Evolutionary conservation across 2,888 invertebrate species (phyloP).

Genomic region (Cantharis rustica): DNA sequence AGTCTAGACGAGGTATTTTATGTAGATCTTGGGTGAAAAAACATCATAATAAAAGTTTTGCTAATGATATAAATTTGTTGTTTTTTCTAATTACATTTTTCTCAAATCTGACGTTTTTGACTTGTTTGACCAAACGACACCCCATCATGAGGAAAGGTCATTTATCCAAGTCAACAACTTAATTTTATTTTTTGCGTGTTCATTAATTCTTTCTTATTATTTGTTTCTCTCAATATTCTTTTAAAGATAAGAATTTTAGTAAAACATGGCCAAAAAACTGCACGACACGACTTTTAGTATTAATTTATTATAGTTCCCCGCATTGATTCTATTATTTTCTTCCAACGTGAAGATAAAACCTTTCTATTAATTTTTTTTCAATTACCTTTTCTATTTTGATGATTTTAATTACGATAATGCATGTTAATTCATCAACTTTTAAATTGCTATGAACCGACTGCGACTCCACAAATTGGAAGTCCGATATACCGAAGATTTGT

Average conservation of each 20-base stretch:
- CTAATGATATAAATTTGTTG: neutral
- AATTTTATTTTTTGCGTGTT: neutral
- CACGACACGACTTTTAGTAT: neutral
- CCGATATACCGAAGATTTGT: neutral
- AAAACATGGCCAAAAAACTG: neutral
- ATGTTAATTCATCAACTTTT: neutral
- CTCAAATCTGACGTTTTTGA: neutral
- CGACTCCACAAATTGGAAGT: neutral
- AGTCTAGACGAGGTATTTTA: conserved; percentile 40
- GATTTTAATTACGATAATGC: neutral
- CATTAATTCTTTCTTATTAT: neutral
- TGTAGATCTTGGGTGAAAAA: conserved; percentile 6
- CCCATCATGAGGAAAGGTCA: neutral
- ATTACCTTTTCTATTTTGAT: neutral
- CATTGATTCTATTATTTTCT: neutral
- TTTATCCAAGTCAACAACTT: neutral
- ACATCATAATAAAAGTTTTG: neutral
- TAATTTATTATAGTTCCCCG: neutral
- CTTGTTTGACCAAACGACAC: neutral
- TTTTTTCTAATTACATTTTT: neutral
- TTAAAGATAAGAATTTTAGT: neutral
- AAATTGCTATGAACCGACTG: neutral
- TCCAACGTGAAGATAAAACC: neutral
- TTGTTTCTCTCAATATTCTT: neutral
- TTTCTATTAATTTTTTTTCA: neutral